These are phyloP conservation scores for Coracopsis vasa DNA, from an alignment of 2,113 vertebrate species.

Conservation along the genomic window DNA sequence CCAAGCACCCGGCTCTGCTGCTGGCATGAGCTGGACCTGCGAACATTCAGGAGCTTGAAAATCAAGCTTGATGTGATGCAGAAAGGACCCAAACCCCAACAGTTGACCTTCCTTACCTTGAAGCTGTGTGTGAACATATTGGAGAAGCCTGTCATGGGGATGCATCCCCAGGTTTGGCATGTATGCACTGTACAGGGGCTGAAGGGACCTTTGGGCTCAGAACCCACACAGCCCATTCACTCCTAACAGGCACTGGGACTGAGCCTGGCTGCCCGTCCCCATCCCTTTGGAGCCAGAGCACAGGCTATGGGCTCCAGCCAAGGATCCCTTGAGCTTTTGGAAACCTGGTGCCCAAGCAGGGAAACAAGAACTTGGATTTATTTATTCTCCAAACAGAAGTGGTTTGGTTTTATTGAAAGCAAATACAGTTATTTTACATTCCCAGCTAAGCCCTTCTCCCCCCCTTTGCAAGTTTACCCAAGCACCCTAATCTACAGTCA, in stretches of 20 bases:
- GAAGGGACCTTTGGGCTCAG: neutral
- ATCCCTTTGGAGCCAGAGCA: neutral
- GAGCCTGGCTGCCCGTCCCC: neutral
- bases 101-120: neutral
- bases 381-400: neutral
- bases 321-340: neutral
- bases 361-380: neutral
- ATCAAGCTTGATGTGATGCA: accelerated
- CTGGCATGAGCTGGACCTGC: accelerated
- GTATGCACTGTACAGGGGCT: neutral
- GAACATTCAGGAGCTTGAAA: neutral
- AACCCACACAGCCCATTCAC: accelerated
- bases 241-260: accelerated
- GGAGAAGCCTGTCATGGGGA: neutral
- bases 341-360: neutral
- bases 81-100: neutral
- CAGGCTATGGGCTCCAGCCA: neutral
- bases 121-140: neutral
- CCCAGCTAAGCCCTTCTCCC: neutral
- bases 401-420: slow-evolving; percentile 24
- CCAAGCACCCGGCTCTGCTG: neutral
- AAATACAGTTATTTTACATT: neutral
- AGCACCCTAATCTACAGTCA: neutral
- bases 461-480: neutral
- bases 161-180: accelerated